phyloP scores from a whole-genome alignment of 2,888 invertebrate genomes.

The Drosophila dives region DNA sequence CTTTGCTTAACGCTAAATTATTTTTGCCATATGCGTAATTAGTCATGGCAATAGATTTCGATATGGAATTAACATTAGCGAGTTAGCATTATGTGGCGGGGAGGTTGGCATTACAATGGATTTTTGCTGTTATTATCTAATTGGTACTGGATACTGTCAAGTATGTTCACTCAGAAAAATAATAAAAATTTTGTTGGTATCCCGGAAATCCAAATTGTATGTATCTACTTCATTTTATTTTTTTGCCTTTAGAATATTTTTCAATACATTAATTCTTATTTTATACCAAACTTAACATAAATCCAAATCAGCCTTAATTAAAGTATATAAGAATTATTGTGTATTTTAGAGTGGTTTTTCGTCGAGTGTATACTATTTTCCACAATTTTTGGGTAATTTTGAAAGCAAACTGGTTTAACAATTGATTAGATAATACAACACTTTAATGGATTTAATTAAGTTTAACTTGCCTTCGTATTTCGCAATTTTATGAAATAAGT shows the following conservation, averaged over 20 bases:
- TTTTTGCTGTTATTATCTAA: slow-evolving; percentile 56
- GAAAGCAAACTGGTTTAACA: slow-evolving; percentile 17
- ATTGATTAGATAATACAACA: slow-evolving; percentile 37
- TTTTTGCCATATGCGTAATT: slow-evolving; percentile 48
- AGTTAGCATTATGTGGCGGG: slow-evolving; percentile 4
- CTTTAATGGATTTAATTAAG: slow-evolving; percentile 44
- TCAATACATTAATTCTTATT: neutral
- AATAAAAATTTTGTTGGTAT: neutral
- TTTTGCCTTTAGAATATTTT: neutral
- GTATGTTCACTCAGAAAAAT: neutral
- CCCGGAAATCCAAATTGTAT: neutral
- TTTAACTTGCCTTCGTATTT: slow-evolving; percentile 6
- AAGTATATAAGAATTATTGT: neutral
- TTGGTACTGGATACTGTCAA: slow-evolving; percentile 48
- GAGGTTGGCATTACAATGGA: slow-evolving; percentile 34
- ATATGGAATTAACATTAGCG: slow-evolving; percentile 20
- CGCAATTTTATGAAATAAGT: slow-evolving; percentile 17
- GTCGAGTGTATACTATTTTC: neutral
- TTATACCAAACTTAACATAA: neutral
- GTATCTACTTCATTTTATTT: neutral
- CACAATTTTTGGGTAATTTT: slow-evolving; percentile 21
- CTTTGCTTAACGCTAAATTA: slow-evolving; percentile 26
- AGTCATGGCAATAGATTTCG: slow-evolving; percentile 37
- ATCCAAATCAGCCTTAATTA: neutral
- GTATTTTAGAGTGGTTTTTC: neutral